A percentile compares a stretch with the other conserved stretches of the same genome.
Evolutionary conservation across 2,797 vertebrate species (phyloP).

Genomic region (Apogon talboti): DNA sequence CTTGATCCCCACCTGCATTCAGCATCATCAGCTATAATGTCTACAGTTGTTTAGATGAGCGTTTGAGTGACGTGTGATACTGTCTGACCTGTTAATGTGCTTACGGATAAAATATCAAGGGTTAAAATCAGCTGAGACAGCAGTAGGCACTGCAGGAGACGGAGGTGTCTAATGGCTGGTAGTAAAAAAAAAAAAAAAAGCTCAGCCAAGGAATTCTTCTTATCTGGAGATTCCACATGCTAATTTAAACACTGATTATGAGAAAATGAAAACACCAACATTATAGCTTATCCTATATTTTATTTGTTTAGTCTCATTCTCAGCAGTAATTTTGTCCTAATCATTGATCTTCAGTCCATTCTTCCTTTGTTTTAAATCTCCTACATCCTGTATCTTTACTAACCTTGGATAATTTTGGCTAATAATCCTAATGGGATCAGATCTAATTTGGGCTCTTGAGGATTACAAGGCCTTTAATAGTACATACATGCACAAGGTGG

Average conservation of each 20-base stretch:
- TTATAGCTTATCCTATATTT: not conserved
- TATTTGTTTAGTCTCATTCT: not conserved
- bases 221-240: not conserved
- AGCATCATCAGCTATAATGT: not conserved
- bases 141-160: not conserved
- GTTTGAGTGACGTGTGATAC: not conserved
- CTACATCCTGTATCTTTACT: slow-evolving; percentile 35
- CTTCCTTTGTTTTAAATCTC: slow-evolving; percentile 35
- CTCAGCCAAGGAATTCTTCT: no score
- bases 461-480: slow-evolving; percentile 70
- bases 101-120: slow-evolving; percentile 4
- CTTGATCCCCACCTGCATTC: not conserved
- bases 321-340: not conserved
- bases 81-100: not conserved
- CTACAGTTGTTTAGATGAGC: not conserved
- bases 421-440: slow-evolving; percentile 83
- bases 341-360: slow-evolving; percentile 1
- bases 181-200: no score
- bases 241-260: not conserved
- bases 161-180: rapidly evolving
- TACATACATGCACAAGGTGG: slow-evolving; percentile 15
- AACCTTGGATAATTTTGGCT: slow-evolving; percentile 59
- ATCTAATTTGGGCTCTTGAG: slow-evolving; percentile 72
- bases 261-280: no score
- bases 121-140: slow-evolving; percentile 1